phyloP scores from a whole-genome alignment of 2,888 invertebrate species.

The Caenorhabditis becei region DNA sequence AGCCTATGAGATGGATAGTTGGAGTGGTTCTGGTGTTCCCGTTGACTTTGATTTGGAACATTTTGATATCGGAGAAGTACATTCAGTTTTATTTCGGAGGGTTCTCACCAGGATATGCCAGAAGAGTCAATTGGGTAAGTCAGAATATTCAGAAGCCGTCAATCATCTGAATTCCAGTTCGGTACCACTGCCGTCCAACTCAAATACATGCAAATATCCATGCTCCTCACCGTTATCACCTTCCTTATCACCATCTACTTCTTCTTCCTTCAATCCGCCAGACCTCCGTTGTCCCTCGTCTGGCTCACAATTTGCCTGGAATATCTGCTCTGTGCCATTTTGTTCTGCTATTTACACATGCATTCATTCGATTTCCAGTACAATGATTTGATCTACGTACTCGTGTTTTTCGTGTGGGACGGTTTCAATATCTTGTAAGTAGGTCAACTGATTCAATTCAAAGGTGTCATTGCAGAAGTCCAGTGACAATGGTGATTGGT shows the following conservation, averaged over 20 bases:
- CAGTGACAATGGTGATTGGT: conserved; percentile 20
- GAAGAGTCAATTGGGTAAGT: conserved; percentile 44
- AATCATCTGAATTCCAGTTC: conserved; percentile 22
- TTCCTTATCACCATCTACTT: background rate
- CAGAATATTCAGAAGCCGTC: background rate
- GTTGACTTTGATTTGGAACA: conserved; percentile 43
- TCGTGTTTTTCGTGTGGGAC: conserved; percentile 40
- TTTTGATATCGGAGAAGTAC: conserved; percentile 46
- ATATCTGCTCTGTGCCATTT: conserved; percentile 1
- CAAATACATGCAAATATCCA: conserved; percentile 43
- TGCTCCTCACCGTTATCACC: conserved; percentile 19
- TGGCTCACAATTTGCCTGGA: conserved; percentile 17
- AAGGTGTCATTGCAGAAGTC: conserved; percentile 16
- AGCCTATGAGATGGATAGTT: background rate
- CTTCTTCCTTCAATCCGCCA: background rate
- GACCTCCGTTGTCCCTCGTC: background rate
- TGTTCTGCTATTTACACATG: conserved; percentile 31
- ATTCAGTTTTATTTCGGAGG: conserved; percentile 40
- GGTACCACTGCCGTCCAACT: conserved; percentile 45
- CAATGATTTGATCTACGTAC: conserved; percentile 20
- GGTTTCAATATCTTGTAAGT: conserved; percentile 37
- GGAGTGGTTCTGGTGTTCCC: conserved; percentile 9
- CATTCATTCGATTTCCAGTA: conserved; percentile 25
- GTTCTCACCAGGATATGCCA: conserved; percentile 41
- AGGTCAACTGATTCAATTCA: background rate